Evolutionary conservation across 1,140 invertebrate species (phyloP).

Genomic region (Anastrepha obliqua): DNA sequence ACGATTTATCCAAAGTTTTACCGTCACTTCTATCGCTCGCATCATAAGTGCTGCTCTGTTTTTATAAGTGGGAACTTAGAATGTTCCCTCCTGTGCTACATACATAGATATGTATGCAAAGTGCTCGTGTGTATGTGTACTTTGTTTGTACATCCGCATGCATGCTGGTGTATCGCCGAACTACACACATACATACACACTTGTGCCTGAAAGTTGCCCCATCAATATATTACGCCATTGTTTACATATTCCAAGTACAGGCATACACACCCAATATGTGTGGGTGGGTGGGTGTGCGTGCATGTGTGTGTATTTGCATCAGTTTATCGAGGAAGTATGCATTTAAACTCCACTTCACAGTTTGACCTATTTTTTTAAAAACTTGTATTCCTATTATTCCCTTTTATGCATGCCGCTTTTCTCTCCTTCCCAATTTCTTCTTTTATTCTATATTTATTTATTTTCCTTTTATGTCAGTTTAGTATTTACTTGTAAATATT

Average conservation of each 20-base stretch:
- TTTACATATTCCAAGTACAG: neutral
- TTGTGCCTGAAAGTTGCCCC: neutral
- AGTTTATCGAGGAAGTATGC: constrained; percentile 26
- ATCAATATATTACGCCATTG: neutral
- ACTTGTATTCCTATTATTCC: neutral
- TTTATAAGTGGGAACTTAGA: constrained; percentile 16
- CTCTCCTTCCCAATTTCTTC: neutral
- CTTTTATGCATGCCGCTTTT: neutral
- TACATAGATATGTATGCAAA: neutral
- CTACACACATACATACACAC: neutral
- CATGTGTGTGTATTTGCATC: neutral
- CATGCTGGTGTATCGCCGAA: no score
- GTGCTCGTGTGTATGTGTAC: neutral
- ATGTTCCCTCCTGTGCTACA: neutral
- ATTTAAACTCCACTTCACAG: constrained; percentile 15
- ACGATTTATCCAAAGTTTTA: constrained; percentile 24
- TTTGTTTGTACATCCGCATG: neutral
- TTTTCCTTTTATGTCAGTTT: constrained; percentile 1
- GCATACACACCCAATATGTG: no score
- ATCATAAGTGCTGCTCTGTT: constrained; percentile 4
- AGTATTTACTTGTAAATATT: constrained; percentile 37
- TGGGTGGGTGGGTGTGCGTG: no score
- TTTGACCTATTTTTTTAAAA: constrained; percentile 26
- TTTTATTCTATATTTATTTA: constrained; percentile 28
- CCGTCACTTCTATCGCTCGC: neutral